These are phyloP conservation scores for Exocentrus adspersus DNA, from an alignment of 2,888 invertebrate species.

Conservation along the genomic window DNA sequence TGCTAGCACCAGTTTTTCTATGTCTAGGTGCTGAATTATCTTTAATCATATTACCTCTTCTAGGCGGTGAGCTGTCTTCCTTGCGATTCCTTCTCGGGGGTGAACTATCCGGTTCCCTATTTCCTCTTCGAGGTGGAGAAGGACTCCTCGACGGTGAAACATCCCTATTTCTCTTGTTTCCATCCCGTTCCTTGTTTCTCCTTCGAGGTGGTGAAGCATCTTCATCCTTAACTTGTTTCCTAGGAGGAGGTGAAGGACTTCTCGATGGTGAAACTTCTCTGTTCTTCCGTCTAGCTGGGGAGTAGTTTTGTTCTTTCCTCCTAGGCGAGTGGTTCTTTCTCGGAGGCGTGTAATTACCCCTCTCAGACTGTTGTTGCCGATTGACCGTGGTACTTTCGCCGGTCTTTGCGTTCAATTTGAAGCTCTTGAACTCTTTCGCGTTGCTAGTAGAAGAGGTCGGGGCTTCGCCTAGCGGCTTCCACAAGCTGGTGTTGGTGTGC, in stretches of 20 bases:
- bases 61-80: conserved; percentile 4
- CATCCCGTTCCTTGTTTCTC: conserved; percentile 35
- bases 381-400: too few species aligned
- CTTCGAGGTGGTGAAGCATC: conserved; percentile 64
- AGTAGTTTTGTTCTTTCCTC: conserved; percentile 53
- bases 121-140: conserved; percentile 14
- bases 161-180: neutral
- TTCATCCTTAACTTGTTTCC: too few species aligned
- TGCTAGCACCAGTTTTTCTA: too few species aligned
- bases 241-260: too few species aligned
- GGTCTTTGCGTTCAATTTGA: conserved; percentile 30
- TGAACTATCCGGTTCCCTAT: conserved; percentile 56
- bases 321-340: conserved; percentile 11
- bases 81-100: conserved; percentile 57
- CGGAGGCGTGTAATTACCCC: conserved; percentile 16
- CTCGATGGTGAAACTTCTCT: too few species aligned
- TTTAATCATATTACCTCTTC: conserved; percentile 1
- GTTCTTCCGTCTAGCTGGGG: too few species aligned
- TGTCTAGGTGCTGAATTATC: too few species aligned
- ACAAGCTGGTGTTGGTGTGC: conserved; percentile 55
- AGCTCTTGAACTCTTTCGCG: conserved; percentile 31
- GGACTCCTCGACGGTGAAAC: neutral
- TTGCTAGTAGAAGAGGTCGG: conserved; percentile 23
- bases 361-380: neutral
- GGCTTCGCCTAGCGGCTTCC: conserved; percentile 58